A percentile compares a stretch with the other conserved stretches of the same genome.
phyloP scores from a whole-genome alignment of 2,113 vertebrate species.

The Pseudorhombus dupliciocellatus region DNA sequence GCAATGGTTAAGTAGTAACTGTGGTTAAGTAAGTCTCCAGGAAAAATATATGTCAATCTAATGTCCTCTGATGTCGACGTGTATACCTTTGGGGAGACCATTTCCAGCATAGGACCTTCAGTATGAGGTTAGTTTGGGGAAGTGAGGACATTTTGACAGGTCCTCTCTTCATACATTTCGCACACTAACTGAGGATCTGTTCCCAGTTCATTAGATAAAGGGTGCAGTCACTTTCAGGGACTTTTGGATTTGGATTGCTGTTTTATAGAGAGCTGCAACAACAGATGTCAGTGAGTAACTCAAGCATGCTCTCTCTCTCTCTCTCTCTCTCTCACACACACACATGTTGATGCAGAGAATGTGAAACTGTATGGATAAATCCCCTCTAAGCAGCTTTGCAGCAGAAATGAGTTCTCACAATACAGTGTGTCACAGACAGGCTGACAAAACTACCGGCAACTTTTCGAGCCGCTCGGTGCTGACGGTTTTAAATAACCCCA shows the following conservation, averaged over 20 bases:
- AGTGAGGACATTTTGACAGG: too few species aligned
- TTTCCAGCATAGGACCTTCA: too few species aligned
- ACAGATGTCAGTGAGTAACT: conserved; percentile 50
- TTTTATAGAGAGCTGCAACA: conserved; percentile 44
- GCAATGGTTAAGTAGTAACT: too few species aligned
- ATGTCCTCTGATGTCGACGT: too few species aligned
- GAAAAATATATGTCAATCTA: too few species aligned
- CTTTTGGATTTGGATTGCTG: conserved; percentile 17
- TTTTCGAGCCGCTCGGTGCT: conserved; percentile 26
- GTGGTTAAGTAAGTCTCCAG: too few species aligned
- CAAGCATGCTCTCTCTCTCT: neutral
- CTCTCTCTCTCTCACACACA: conserved; percentile 14
- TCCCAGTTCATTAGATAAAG: neutral
- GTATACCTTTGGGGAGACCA: too few species aligned
- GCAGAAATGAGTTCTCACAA: conserved; percentile 64
- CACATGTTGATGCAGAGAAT: conserved; percentile 37
- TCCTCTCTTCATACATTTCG: neutral
- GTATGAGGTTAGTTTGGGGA: too few species aligned
- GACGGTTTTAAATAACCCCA: conserved; percentile 32
- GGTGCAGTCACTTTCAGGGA: conserved; percentile 14
- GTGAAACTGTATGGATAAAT: conserved; percentile 66
- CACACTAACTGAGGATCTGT: neutral
- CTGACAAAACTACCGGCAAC: conserved; percentile 40
- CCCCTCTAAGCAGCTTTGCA: conserved; percentile 75
- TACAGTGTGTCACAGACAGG: conserved; percentile 35